phyloP scores from a whole-genome alignment of 2,113 vertebrate genomes.

The Cryptomyrus ogoouensis region DNA sequence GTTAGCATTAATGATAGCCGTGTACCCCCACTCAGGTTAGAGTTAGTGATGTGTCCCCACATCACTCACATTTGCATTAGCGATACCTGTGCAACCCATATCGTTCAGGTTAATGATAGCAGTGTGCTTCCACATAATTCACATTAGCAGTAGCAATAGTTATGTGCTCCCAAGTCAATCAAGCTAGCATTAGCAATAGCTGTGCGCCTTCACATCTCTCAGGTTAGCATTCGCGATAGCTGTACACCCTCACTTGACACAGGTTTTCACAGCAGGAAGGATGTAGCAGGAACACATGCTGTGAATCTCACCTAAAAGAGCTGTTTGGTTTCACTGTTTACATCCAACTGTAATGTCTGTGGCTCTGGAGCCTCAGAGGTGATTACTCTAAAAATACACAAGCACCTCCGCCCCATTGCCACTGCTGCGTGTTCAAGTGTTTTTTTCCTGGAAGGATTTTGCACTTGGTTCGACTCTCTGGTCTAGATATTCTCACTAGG shows the following conservation, averaged over 20 bases:
- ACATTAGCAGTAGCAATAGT: not conserved
- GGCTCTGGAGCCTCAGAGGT: conserved; percentile 41
- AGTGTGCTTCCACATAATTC: not conserved
- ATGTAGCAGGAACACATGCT: not conserved
- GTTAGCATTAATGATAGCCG: not conserved
- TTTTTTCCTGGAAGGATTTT: conserved; percentile 64
- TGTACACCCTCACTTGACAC: not conserved
- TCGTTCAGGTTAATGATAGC: not conserved
- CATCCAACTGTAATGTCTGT: conserved; percentile 37
- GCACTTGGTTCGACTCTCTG: conserved; percentile 43
- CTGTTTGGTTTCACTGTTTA: conserved; percentile 37
- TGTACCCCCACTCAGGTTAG: not conserved
- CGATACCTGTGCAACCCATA: not conserved
- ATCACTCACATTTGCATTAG: not conserved
- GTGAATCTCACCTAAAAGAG: not conserved
- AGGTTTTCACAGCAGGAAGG: not conserved
- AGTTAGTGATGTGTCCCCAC: not conserved
- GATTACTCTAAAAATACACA: conserved; percentile 54
- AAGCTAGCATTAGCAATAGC: not conserved
- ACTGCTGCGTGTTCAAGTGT: conserved; percentile 47
- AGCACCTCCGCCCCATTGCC: conserved; percentile 35
- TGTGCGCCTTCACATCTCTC: not conserved
- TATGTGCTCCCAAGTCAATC: not conserved
- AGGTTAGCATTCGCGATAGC: not conserved
- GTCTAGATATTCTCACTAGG: conserved; percentile 40